Evolutionary conservation across 2,888 invertebrate genomes (phyloP), one percentile per base, ranked within the genome.

Genomic region (Conops quadrifasciatus): DNA sequence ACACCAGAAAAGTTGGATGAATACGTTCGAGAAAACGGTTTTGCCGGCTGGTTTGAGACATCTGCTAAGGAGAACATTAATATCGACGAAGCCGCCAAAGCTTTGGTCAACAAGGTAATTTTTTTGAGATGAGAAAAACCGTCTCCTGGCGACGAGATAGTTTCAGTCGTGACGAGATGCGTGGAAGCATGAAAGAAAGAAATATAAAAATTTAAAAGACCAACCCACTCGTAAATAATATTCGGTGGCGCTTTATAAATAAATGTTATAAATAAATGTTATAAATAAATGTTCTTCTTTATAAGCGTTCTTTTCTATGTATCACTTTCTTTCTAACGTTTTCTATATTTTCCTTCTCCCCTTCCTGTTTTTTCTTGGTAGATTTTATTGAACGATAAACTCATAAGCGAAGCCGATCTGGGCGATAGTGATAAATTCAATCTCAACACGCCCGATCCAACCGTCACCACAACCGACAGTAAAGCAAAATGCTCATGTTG

Each of bases 61-160:
- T 97, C 97, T 0, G 97, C 97, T 59, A 97, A 96, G 86, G 97
- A 97, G 82, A 96, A 96, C 82, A 92, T 96, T 70, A 96, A 98
- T 85, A 97, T 98, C 68, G 97, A 98, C 84, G 97, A 98, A 84
- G 95, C 98, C 56, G 95, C 96, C 4, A 90, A 92, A 80, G 93
- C 93, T 81, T 89, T 98, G 87, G 95, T 98, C 72, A 92, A 92
- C 87, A 94, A 95, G 91, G 97, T 97, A 85, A 71, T 28, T 24
- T 5, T 49, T 2, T 16, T 66, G 30, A 47, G 16, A 53, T 15
- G 53, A n/a, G n/a, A n/a, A 36, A 36, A 36, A 36, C 4, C 36
- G 9, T 36, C 9, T 36, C 36, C 4, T 36, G 4, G 4, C 36
- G n/a, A n/a, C n/a, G n/a, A n/a, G n/a, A n/a, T n/a, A n/a, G n/a